Percentiles rank a stretch among this genome's conserved stretches.
Conservation (phyloP, 2,888 invertebrate genomes). For the Nomada goodeniana region DNA sequence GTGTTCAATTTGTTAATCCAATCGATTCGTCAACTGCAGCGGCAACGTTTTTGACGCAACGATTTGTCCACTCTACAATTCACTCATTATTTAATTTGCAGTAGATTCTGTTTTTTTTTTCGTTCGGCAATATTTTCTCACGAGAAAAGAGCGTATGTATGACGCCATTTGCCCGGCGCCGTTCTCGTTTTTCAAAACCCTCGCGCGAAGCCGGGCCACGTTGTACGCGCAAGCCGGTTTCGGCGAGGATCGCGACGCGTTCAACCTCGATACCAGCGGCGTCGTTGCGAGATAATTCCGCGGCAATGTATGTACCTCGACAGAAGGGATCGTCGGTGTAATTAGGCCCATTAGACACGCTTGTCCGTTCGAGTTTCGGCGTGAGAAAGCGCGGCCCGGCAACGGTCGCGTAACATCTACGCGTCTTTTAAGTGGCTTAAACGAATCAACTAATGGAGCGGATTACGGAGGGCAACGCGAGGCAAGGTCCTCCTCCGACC, state of each 20-base stretch:
- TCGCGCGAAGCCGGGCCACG: background rate
- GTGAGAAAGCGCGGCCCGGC: constrained; percentile 43
- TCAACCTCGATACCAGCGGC: background rate
- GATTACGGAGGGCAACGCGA: constrained; percentile 32
- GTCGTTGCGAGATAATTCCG: constrained; percentile 27
- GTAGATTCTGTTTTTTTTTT: too few relatives aligned
- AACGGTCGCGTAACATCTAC: constrained; percentile 22
- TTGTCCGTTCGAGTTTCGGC: constrained; percentile 34
- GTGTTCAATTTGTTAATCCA: too few relatives aligned
- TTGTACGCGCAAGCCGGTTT: background rate
- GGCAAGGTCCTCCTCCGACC: constrained; percentile 14
- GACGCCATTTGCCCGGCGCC: background rate
- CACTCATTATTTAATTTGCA: too few relatives aligned
- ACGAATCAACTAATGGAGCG: constrained; percentile 57
- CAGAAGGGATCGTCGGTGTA: constrained; percentile 9
- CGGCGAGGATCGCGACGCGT: background rate
- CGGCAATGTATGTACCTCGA: background rate
- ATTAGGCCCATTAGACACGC: constrained; percentile 46
- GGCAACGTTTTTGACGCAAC: too few relatives aligned
- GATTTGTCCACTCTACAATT: too few relatives aligned
- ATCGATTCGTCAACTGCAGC: too few relatives aligned
- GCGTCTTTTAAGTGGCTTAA: constrained; percentile 55
- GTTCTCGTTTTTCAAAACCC: background rate
- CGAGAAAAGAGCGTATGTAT: too few relatives aligned
- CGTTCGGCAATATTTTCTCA: too few relatives aligned